phyloP scores from a whole-genome alignment of 2,797 vertebrate genomes.

The Discoglossus pictus region DNA sequence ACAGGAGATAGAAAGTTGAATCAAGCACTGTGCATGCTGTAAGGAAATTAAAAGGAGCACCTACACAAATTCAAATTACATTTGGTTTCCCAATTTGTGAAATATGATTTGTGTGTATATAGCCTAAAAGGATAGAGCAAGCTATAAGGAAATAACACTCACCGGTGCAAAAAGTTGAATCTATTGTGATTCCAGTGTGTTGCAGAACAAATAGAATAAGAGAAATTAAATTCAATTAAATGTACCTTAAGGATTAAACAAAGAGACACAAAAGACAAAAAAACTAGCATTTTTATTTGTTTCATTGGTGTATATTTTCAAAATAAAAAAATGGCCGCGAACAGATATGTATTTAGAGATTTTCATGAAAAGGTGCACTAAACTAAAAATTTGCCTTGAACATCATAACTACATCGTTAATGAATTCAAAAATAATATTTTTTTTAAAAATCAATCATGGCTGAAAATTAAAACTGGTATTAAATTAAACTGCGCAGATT shows the following conservation, averaged over 20 bases:
- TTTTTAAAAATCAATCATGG: too few relatives aligned
- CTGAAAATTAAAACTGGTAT: too few relatives aligned
- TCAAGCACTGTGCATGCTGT: constrained; percentile 58
- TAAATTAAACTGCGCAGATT: too few relatives aligned
- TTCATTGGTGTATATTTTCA: too few relatives aligned
- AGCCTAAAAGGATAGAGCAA: constrained; percentile 70
- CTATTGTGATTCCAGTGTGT: constrained; percentile 97
- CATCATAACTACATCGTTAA: too few relatives aligned
- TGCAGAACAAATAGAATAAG: constrained; percentile 90
- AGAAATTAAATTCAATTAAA: constrained; percentile 76
- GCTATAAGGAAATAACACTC: constrained; percentile 86
- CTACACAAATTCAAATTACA: constrained; percentile 51
- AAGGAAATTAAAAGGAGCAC: constrained; percentile 51
- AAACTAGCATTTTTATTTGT: too few relatives aligned
- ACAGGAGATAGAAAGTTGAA: constrained; percentile 52
- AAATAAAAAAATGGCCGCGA: too few relatives aligned
- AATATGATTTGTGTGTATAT: constrained; percentile 54
- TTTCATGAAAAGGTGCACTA: too few relatives aligned
- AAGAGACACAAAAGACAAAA: too few relatives aligned
- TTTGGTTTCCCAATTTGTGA: constrained; percentile 58
- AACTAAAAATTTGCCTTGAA: too few relatives aligned
- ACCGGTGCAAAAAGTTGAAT: constrained; percentile 99
- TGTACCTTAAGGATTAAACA: constrained; percentile 67
- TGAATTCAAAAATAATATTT: too few relatives aligned
- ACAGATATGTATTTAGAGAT: too few relatives aligned